Conservation (phyloP, 2,113 vertebrate species). For the Chaetodon auriga region DNA sequence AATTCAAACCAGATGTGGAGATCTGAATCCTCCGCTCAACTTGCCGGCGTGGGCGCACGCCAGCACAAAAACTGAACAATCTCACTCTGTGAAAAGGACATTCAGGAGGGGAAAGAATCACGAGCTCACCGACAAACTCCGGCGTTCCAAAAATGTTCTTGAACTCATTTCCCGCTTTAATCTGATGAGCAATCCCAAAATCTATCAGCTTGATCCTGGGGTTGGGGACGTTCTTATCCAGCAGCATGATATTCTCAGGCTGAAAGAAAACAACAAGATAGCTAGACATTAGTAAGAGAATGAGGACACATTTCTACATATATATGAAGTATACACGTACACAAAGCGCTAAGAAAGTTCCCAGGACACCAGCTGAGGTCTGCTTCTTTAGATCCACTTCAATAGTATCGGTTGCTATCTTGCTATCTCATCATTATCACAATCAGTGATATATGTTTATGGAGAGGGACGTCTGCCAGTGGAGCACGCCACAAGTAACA, state of each 20-base stretch:
- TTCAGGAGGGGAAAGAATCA: background rate
- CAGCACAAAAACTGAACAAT: background rate
- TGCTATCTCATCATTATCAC: no score
- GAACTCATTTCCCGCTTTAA: conserved; percentile 96
- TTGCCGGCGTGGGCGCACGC: conserved; percentile 6
- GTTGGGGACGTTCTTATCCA: conserved; percentile 94
- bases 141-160: conserved; percentile 99
- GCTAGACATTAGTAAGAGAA: background rate
- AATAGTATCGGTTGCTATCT: no score
- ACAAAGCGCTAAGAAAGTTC: background rate
- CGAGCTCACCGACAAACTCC: conserved; percentile 93
- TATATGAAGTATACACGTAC: background rate
- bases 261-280: conserved; percentile 45
- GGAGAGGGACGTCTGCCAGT: no score
- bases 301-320: background rate
- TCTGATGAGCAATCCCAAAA: conserved; percentile 97
- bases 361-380: no score
- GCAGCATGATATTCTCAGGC: conserved; percentile 98
- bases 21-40: conserved; percentile 7
- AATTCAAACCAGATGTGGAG: conserved; percentile 67
- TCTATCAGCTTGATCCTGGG: conserved; percentile 98
- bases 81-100: background rate
- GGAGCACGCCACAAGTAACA: no score
- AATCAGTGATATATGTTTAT: background rate
- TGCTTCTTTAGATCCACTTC: background rate